phyloP scores from a whole-genome alignment of 2,797 vertebrate species.

The Hephaestus fuliginosus region DNA sequence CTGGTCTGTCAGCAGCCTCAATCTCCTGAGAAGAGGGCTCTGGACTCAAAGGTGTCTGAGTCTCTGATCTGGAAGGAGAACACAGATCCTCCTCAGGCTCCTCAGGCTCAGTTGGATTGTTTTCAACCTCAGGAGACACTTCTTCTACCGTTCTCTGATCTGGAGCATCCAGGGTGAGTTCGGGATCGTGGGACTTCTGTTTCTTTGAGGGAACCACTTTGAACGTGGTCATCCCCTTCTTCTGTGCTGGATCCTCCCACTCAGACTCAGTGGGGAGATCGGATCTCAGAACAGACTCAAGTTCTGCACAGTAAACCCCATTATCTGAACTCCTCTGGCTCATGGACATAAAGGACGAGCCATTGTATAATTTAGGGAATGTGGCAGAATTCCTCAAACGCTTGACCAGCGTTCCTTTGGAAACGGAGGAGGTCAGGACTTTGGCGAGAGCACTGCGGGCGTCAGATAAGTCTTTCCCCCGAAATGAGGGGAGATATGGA shows the following conservation, averaged over 20 bases:
- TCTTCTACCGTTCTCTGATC: conserved; percentile 9
- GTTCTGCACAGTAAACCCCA: not conserved
- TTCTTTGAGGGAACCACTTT: conserved; percentile 72
- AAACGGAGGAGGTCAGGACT: conserved; percentile 71
- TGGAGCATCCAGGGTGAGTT: conserved; percentile 4
- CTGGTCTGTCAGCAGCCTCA: not conserved
- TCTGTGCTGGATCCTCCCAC: conserved; percentile 60
- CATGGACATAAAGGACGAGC: conserved; percentile 9
- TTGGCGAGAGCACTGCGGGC: conserved; percentile 69
- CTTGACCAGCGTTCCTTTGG: conserved; percentile 54
- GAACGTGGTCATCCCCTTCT: conserved; percentile 76
- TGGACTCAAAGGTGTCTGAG: not conserved
- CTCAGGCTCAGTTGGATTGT: not conserved
- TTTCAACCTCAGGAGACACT: not conserved
- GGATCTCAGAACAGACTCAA: conserved; percentile 1
- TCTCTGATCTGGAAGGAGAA: conserved; percentile 9
- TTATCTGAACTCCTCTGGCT: not conserved
- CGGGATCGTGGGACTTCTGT: conserved; percentile 15
- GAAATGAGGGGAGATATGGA: conserved; percentile 27
- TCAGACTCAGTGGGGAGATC: conserved; percentile 46
- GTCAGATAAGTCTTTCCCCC: conserved; percentile 51
- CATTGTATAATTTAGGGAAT: conserved; percentile 16
- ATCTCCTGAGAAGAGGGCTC: not conserved
- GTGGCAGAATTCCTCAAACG: conserved; percentile 52
- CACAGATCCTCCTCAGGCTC: conserved; percentile 12